Evolutionary conservation across 2,888 invertebrate genomes (phyloP), one percentile per base, ranked within the genome.

Genomic region (Spisula solida): DNA sequence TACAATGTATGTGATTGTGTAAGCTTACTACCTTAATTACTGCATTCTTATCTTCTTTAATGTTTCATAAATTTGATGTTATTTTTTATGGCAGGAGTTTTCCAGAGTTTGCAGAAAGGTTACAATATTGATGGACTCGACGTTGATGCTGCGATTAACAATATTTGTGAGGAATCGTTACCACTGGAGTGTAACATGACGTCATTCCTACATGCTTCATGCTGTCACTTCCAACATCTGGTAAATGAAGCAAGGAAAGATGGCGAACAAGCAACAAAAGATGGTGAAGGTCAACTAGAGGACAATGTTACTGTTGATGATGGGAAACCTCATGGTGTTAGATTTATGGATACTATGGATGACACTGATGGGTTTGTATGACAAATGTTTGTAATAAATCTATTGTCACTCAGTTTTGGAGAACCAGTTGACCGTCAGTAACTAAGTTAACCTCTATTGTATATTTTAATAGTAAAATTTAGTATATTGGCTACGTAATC

Each of bases 121-220:
- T 97, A 97, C 70, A 97, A 97, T 81, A 96, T 98, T 34, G 97
- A 97, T 93, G 97, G 97, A 78, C 97, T 97, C 78, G 98, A 98
- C 95, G 97, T 98, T 91, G 97, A 98, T 91, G 97, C 97, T 14
- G 98, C 98, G 47, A 97, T 98, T 92, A 97, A 98, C 92, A 95
- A 95, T 93, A 97, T 98, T 93, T 98, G 98, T 96, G 97, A 98
- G 93, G 98, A 98, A 96, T 97, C 97, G 14, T 96, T 97, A 2
- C 96, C 96, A 14, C 97, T 97, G 82, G 98, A 98, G 96, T 97
- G 98, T 90, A 98, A 98, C 94, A 97, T 98, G 87, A 98, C 98
- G 0, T 97, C 97, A 90, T 98, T 98, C 95, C 96, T 98, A 78
- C 97, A 97, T 83, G 94, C 95, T 12, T 94, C 95, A 16, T 97